Evolutionary conservation across 2,888 invertebrate genomes (phyloP), one percentile per base, ranked within the genome.

Genomic region (Drosophila rellima): DNA sequence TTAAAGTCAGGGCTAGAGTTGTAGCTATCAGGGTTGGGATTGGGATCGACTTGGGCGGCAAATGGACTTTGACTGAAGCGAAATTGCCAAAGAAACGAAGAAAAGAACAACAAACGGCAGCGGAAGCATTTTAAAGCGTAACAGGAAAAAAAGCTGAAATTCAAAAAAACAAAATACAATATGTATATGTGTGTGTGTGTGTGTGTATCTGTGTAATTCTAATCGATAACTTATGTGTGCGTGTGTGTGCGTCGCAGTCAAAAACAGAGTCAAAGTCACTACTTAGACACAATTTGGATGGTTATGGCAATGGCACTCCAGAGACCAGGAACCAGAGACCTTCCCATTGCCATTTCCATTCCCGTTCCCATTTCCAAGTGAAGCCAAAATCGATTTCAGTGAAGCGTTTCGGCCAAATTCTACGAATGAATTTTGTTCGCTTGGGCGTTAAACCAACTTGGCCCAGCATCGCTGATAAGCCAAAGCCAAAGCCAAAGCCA

Each of bases 221-320:
- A 83, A 83, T 83, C 83, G 83, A 83, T 83, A 88, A 68, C 78
- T 69, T 73, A 65, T 83, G 81, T 72, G 83, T 77, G 56, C 45
- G 44, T 39, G 52, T 35, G 42, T 47, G 20, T 68, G 35, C 40
- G 45, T 37, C 47, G 44, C 59, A 60, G 54, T 40, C 47, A 54
- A 47, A 54, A 33, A 47, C 55, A 62, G 54, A 55, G 60, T 50
- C 52, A 65, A 52, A 55, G 61, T 63, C 85, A 75, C 82, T 83
- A 91, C 89, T 91, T 91, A 91, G 91, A 80, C 90, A 84, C 90
- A 90, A 91, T 91, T 91, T 90, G 88, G 80, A 72, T 86, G 74
- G 76, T 84, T 89, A 90, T 86, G 88, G 85, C 82, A 89, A 91
- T 85, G 88, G 87, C 82, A 90, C 91, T 89, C 91, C 78, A 81